Conservation (phyloP, 2,113 vertebrate genomes). For the Odocoileus virginianus region DNA sequence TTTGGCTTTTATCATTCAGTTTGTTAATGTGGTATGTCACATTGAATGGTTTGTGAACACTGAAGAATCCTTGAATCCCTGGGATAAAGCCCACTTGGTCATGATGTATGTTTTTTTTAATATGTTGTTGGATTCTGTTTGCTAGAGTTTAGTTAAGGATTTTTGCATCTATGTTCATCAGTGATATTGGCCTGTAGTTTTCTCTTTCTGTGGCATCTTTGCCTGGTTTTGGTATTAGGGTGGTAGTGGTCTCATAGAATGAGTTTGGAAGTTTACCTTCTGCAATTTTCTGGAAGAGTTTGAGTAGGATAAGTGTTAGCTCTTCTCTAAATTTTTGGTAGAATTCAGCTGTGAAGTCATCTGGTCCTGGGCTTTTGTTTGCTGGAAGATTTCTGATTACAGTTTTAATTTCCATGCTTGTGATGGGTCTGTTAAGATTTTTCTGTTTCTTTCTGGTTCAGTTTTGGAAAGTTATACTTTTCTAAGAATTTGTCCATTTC, state of each 20-base stretch:
- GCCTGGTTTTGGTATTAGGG: background rate
- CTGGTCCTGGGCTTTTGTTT: background rate
- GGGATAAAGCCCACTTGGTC: background rate
- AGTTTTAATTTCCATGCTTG: background rate
- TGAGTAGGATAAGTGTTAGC: background rate
- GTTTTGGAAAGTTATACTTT: background rate
- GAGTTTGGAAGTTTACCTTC: background rate
- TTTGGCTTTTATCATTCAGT: too few relatives aligned
- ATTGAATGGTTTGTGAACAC: too few relatives aligned
- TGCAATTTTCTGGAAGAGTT: background rate
- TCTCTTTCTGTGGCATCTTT: background rate
- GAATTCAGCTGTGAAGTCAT: background rate
- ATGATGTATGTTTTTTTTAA: background rate
- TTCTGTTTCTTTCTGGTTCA: background rate
- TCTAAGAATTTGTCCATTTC: background rate
- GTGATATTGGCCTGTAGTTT: background rate
- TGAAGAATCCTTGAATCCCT: too few relatives aligned
- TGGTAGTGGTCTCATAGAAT: background rate
- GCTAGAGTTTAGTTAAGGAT: background rate
- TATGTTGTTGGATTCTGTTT: background rate
- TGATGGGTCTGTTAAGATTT: background rate
- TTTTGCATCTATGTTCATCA: background rate
- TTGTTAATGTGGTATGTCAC: too few relatives aligned
- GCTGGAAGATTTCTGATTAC: background rate
- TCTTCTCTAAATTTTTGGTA: background rate